phyloP scores from a whole-genome alignment of 1,140 invertebrate genomes.

The Liolophura sinensis region DNA sequence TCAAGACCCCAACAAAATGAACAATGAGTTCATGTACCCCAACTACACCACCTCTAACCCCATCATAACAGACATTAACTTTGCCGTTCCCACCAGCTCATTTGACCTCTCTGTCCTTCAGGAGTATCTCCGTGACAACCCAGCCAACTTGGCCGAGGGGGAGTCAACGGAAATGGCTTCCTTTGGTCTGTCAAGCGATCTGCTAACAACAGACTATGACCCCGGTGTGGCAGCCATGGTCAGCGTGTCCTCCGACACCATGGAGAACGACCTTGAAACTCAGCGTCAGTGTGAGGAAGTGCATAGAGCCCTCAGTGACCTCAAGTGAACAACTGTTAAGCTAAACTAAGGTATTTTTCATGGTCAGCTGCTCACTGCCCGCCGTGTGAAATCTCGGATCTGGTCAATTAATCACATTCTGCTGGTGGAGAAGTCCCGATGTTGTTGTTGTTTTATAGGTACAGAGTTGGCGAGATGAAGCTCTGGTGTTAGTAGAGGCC shows the following conservation, averaged over 20 bases:
- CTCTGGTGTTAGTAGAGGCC: too few species aligned
- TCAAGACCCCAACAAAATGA: conserved; percentile 13
- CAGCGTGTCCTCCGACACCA: conserved; percentile 6
- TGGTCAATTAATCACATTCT: too few species aligned
- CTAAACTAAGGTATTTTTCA: too few species aligned
- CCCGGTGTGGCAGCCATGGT: conserved; percentile 19
- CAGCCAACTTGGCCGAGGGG: conserved; percentile 3
- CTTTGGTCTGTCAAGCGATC: conserved; percentile 16
- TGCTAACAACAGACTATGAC: conserved; percentile 18
- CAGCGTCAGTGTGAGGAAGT: too few species aligned
- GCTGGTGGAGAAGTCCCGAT: too few species aligned
- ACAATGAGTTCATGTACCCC: neutral
- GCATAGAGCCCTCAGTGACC: too few species aligned
- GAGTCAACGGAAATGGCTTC: conserved; percentile 19
- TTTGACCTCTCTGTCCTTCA: conserved; percentile 23
- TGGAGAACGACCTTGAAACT: neutral
- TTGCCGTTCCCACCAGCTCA: neutral
- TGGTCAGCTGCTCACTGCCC: too few species aligned
- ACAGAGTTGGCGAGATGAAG: too few species aligned
- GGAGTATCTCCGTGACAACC: conserved; percentile 22
- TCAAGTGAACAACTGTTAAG: too few species aligned
- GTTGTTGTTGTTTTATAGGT: too few species aligned
- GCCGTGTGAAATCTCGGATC: too few species aligned
- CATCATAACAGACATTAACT: neutral
- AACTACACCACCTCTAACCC: too few species aligned